Percentiles rank a stretch among this genome's conserved stretches.
Evolutionary conservation across 2,113 vertebrate species (phyloP).

Genomic region (Clarias magur): DNA sequence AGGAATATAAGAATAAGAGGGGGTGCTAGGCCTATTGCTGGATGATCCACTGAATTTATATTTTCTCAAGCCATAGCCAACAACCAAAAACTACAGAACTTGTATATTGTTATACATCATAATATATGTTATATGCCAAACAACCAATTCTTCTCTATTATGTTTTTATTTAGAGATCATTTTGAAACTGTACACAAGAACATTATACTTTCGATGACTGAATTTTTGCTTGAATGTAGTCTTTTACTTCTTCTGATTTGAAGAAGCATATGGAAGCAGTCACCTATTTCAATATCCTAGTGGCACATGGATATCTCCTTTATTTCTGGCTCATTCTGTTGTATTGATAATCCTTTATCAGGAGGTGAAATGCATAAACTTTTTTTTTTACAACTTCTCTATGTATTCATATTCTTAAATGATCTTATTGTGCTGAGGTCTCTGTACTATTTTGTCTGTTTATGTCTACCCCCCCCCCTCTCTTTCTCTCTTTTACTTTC

Average conservation of each 20-base stretch:
- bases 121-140: not conserved
- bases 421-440: not conserved
- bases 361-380: not conserved
- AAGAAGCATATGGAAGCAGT: not conserved
- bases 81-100: too few species aligned
- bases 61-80: too few species aligned
- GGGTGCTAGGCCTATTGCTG: too few species aligned
- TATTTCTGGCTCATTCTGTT: not conserved
- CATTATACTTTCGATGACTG: too few species aligned
- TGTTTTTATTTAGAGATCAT: not conserved
- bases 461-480: too few species aligned
- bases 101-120: not conserved
- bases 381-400: not conserved
- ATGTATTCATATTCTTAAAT: not conserved
- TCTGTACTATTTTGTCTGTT: not conserved
- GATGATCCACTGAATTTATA: too few species aligned
- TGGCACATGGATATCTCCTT: not conserved
- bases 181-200: too few species aligned
- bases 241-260: not conserved
- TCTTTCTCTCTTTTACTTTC: too few species aligned
- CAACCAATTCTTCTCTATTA: not conserved
- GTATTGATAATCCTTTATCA: not conserved
- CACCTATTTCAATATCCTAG: not conserved
- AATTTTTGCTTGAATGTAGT: not conserved
- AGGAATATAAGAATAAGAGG: too few species aligned